Evolutionary conservation across 37 sponge, comb jelly and placozoan genomes (phyloP).

Genomic region (Amphimedon queenslandica): DNA sequence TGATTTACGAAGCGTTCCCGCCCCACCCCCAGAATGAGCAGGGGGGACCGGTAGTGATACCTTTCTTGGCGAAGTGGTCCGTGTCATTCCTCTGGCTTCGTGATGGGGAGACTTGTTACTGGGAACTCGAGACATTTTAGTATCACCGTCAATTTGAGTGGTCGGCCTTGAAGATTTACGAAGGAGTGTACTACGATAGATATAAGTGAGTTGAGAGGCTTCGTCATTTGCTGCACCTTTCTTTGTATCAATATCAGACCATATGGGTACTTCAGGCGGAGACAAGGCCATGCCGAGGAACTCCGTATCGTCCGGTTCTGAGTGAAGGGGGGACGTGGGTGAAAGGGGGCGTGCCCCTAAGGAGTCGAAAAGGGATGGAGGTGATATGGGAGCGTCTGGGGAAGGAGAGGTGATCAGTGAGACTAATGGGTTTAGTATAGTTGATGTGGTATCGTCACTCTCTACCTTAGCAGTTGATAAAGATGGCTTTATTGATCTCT

Average conservation of each 20-base stretch:
- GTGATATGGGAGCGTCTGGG: not conserved
- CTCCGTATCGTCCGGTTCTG: not conserved
- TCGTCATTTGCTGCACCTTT: not conserved
- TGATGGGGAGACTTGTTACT: not conserved
- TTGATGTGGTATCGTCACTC: too few species aligned
- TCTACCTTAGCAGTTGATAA: too few species aligned
- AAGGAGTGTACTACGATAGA: not conserved
- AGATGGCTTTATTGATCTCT: too few species aligned
- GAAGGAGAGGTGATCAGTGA: not conserved
- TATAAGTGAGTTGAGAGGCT: not conserved
- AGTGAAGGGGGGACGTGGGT: conserved; percentile 4
- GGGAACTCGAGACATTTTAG: not conserved
- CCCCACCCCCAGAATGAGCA: not conserved
- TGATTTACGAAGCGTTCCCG: not conserved
- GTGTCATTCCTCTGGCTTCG: not conserved
- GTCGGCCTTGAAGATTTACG: not conserved
- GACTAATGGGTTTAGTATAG: not conserved
- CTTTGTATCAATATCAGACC: not conserved
- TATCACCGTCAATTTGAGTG: not conserved
- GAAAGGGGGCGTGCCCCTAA: conserved; percentile 9
- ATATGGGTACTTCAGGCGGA: conserved; percentile 7
- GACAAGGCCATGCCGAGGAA: not conserved
- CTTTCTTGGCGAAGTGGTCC: not conserved
- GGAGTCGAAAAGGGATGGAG: conserved; percentile 12
- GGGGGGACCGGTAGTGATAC: not conserved